phyloP scores from a whole-genome alignment of 2,888 invertebrate genomes.

The Rhingia campestris region DNA sequence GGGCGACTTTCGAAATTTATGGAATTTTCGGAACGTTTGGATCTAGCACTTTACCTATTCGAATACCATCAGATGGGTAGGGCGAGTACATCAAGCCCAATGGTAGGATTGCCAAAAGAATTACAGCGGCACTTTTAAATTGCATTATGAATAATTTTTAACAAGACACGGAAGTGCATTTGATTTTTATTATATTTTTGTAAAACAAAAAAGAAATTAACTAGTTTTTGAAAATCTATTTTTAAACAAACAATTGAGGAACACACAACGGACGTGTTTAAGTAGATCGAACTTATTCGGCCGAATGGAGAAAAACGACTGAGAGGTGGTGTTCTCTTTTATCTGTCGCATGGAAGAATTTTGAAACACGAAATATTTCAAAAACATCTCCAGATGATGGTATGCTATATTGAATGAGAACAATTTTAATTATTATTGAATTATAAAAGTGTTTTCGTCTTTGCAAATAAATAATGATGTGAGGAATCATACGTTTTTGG shows the following conservation, averaged over 20 bases:
- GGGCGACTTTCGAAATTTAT: conserved; percentile 22
- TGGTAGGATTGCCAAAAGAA: conserved; percentile 13
- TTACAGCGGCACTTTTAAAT: conserved; percentile 1
- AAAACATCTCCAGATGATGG: conserved; percentile 32
- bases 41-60: conserved; percentile 51
- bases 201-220: background rate
- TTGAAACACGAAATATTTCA: conserved; percentile 5
- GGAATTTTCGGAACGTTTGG: conserved; percentile 16
- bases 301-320: conserved; percentile 52
- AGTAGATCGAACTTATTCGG: conserved; percentile 33
- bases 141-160: conserved; percentile 19
- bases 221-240: conserved; percentile 37
- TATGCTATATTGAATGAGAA: background rate
- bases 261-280: conserved; percentile 1
- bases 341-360: conserved; percentile 47
- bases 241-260: conserved; percentile 42
- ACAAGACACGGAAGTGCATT: background rate
- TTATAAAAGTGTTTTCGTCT: too few relatives aligned
- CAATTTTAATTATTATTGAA: background rate
- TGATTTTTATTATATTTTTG: conserved; percentile 11
- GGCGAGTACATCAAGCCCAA: conserved; percentile 33
- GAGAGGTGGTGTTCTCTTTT: conserved; percentile 24
- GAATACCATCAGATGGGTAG: conserved; percentile 53
- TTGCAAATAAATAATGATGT: too few relatives aligned
- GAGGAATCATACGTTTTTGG: too few relatives aligned